Evolutionary conservation across 2,888 invertebrate genomes (phyloP).

Genomic region (Clistopyga incitator): DNA sequence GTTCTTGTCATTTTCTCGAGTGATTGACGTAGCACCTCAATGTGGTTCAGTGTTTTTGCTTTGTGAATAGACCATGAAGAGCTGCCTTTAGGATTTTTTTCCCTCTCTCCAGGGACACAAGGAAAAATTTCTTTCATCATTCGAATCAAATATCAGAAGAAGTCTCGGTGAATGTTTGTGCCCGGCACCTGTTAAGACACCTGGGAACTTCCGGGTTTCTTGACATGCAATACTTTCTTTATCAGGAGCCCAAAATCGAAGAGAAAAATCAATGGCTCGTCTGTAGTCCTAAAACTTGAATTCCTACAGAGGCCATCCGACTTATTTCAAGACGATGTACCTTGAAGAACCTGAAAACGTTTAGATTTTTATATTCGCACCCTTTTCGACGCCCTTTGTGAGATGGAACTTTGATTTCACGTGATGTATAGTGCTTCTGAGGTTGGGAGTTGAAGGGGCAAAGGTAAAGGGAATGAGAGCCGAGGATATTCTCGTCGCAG

Average conservation of each 20-base stretch:
- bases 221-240: neutral
- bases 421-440: neutral
- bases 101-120: neutral
- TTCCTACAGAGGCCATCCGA: too few species aligned
- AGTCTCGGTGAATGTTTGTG: neutral
- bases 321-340: neutral
- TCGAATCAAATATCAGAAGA: neutral
- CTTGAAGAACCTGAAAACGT: neutral
- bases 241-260: neutral
- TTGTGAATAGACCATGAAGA: neutral
- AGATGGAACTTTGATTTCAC: neutral
- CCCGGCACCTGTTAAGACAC: neutral
- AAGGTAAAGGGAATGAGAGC: neutral
- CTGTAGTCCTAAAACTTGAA: neutral
- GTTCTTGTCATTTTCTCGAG: slow-evolving; percentile 28
- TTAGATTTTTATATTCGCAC: neutral
- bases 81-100: neutral
- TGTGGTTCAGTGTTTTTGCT: neutral
- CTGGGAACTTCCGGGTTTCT: neutral
- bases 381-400: neutral
- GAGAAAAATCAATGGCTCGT: neutral
- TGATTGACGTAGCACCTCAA: slow-evolving; percentile 37
- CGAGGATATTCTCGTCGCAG: slow-evolving; percentile 50
- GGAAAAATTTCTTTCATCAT: neutral
- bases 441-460: neutral